Conservation (phyloP, 1,140 invertebrate species). For the Ostrea edulis region DNA sequence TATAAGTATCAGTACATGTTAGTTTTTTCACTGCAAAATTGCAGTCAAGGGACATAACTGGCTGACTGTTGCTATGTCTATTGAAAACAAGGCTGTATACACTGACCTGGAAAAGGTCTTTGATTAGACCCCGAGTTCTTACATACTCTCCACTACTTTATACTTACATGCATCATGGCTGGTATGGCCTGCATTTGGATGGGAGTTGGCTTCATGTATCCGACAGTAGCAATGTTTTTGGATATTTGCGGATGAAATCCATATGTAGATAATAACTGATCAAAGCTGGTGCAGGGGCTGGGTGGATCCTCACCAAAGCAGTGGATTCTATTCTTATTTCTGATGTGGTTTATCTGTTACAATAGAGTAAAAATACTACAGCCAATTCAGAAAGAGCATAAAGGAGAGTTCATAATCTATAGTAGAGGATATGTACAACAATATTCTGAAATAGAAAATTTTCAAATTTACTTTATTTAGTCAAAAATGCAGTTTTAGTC, state of each 20-base stretch:
- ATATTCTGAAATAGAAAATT: too few relatives aligned
- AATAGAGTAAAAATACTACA: not conserved
- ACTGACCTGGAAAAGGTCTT: too few relatives aligned
- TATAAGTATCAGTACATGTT: not conserved
- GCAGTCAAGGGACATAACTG: not conserved
- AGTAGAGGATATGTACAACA: too few relatives aligned
- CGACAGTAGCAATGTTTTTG: conserved; percentile 87
- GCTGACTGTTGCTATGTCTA: not conserved
- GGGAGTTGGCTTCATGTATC: conserved; percentile 91
- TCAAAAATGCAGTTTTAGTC: too few relatives aligned
- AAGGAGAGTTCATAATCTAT: too few relatives aligned
- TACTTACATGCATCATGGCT: conserved; percentile 85
- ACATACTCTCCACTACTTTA: not conserved
- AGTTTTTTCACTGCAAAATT: too few relatives aligned
- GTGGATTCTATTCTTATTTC: conserved; percentile 89
- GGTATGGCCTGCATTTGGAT: conserved; percentile 97
- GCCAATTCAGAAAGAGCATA: too few relatives aligned
- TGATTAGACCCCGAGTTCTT: too few relatives aligned
- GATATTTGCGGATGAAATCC: conserved; percentile 81
- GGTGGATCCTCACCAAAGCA: conserved; percentile 88
- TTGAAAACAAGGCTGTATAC: too few relatives aligned
- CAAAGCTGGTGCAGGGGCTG: conserved; percentile 87
- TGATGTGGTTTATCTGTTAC: conserved; percentile 86
- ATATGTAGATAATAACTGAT: conserved; percentile 80
- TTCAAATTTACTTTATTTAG: too few relatives aligned